Conservation (phyloP, 2,113 vertebrate species). For the Gymnogyps californianus region DNA sequence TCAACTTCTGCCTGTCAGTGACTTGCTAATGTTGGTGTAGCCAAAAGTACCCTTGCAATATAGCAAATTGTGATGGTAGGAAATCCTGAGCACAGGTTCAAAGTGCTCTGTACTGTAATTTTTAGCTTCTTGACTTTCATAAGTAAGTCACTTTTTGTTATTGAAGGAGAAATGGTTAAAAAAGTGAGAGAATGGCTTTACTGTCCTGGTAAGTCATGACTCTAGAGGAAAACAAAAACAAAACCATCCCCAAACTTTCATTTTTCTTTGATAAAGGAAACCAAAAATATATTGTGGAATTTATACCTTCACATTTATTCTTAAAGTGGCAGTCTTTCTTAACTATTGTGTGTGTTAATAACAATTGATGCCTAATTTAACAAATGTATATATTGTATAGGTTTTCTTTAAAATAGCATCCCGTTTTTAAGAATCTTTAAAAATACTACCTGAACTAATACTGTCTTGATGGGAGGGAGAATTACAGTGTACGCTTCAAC, state of each 20-base stretch:
- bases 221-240: not conserved
- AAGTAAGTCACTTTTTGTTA: not conserved
- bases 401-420: not conserved
- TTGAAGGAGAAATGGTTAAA: not conserved
- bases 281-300: not conserved
- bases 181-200: not conserved
- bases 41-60: not conserved
- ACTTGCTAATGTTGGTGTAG: not conserved
- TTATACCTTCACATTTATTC: not conserved
- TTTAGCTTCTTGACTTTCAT: not conserved
- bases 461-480: not conserved
- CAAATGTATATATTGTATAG: not conserved
- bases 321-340: not conserved
- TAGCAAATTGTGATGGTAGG: not conserved
- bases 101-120: not conserved
- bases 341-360: not conserved
- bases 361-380: not conserved
- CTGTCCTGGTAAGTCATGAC: not conserved
- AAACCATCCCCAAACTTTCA: not conserved
- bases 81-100: not conserved
- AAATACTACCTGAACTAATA: not conserved
- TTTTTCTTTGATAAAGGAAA: not conserved
- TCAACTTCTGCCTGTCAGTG: not conserved
- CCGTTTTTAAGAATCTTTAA: not conserved
- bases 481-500: not conserved